Conservation (phyloP, 2,797 vertebrate species). For the Otolemur crassicaudatus region DNA sequence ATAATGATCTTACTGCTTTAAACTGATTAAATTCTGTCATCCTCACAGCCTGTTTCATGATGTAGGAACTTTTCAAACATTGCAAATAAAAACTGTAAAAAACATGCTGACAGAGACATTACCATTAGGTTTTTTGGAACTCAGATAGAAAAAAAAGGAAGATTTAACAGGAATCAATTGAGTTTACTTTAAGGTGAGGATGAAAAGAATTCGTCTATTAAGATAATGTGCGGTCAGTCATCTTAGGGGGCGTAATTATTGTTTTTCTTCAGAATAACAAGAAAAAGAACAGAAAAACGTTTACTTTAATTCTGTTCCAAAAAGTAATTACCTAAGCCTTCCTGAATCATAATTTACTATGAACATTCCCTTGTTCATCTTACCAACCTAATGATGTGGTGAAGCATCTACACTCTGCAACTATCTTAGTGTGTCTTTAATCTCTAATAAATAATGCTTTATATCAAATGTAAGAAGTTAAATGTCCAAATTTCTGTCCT, state of each 20-base stretch:
- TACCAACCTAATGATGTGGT: neutral
- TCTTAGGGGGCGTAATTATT: neutral
- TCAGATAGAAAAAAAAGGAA: neutral
- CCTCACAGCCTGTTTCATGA: neutral
- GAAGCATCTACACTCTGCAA: neutral
- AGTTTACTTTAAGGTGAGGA: neutral
- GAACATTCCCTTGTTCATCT: neutral
- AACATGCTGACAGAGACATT: neutral
- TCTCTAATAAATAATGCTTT: neutral
- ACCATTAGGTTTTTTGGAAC: neutral
- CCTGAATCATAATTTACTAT: neutral
- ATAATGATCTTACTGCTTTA: neutral
- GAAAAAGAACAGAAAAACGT: neutral
- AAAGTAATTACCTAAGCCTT: neutral
- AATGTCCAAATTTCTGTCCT: neutral
- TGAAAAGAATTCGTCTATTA: neutral
- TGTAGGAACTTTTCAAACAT: neutral
- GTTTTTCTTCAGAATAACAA: constrained; percentile 44
- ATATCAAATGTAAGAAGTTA: neutral
- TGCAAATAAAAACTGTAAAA: neutral
- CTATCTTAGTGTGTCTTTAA: neutral
- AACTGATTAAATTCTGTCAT: neutral
- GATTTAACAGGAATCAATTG: neutral
- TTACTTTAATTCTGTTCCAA: neutral
- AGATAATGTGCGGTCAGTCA: constrained; percentile 24